Evolutionary conservation across 2,797 vertebrate species (phyloP).

Genomic region (Brachyalestes nurse): DNA sequence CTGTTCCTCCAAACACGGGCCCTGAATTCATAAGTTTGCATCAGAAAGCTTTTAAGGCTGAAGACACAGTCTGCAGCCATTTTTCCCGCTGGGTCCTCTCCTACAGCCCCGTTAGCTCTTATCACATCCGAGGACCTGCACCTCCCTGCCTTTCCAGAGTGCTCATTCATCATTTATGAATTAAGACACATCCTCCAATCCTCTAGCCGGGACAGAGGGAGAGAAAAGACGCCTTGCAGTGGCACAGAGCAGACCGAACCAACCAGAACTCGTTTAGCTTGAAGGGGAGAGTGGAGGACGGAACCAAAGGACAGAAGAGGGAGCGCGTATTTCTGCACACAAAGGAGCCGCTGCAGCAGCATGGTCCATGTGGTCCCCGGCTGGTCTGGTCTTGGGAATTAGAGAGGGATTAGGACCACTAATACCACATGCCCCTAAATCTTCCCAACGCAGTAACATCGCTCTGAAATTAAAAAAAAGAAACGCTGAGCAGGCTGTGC

Average conservation of each 20-base stretch:
- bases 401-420: background rate
- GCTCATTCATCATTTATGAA: conserved; percentile 11
- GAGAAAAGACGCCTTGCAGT: background rate
- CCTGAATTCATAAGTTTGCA: background rate
- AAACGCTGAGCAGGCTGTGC: background rate
- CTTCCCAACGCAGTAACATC: background rate
- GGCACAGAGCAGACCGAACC: background rate
- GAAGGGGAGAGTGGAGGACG: background rate
- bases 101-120: conserved; percentile 7
- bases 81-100: conserved; percentile 4
- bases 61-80: conserved; percentile 31
- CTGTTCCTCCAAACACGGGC: conserved; percentile 12
- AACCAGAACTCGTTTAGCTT: background rate
- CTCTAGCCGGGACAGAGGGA: background rate
- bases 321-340: conserved; percentile 21
- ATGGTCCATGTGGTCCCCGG: conserved; percentile 35
- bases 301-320: background rate
- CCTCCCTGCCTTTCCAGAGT: background rate
- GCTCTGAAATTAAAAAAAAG: background rate
- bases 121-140: background rate
- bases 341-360: conserved; percentile 34
- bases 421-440: background rate
- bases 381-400: background rate
- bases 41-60: background rate
- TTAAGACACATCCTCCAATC: conserved; percentile 24